Evolutionary conservation across 2,113 vertebrate genomes (phyloP).

Genomic region (Coptodon rendalli): DNA sequence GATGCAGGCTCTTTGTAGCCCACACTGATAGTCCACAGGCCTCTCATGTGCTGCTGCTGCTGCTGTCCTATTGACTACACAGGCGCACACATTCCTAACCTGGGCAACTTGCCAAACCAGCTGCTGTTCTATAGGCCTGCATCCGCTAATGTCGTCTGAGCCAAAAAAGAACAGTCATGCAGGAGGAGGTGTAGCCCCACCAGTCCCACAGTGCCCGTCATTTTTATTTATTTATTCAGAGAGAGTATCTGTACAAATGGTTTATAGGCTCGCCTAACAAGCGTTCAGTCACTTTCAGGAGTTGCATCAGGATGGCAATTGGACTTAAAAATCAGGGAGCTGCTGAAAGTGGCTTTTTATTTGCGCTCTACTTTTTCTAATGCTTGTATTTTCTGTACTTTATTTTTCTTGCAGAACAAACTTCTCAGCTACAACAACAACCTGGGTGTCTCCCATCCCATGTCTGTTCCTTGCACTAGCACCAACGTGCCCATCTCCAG

Average conservation of each 20-base stretch:
- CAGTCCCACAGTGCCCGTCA: background rate
- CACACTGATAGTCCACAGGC: slow-evolving; percentile 14
- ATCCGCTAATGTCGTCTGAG: slow-evolving; percentile 48
- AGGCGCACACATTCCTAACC: slow-evolving; percentile 58
- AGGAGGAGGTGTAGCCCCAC: background rate
- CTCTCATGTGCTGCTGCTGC: slow-evolving; percentile 39
- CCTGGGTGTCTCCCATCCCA: slow-evolving; percentile 63
- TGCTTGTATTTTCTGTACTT: background rate
- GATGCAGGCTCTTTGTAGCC: slow-evolving; percentile 40
- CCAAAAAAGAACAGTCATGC: slow-evolving; percentile 43
- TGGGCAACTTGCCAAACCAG: slow-evolving; percentile 67
- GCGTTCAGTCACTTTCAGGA: background rate
- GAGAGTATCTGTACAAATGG: background rate
- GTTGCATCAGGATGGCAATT: background rate
- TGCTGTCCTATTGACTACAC: slow-evolving; percentile 58
- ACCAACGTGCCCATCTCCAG: slow-evolving; percentile 72
- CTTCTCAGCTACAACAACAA: slow-evolving; percentile 86
- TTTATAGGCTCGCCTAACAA: background rate
- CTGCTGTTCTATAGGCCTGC: slow-evolving; percentile 67
- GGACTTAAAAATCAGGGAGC: background rate
- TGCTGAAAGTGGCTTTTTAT: background rate
- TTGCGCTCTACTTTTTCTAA: background rate
- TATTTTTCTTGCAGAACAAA: slow-evolving; percentile 78
- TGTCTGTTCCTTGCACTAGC: slow-evolving; percentile 73
- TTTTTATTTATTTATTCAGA: background rate